Evolutionary conservation across 1,140 invertebrate genomes (phyloP), one percentile per base, ranked within the genome.

Genomic region (Penaeus indicus): DNA sequence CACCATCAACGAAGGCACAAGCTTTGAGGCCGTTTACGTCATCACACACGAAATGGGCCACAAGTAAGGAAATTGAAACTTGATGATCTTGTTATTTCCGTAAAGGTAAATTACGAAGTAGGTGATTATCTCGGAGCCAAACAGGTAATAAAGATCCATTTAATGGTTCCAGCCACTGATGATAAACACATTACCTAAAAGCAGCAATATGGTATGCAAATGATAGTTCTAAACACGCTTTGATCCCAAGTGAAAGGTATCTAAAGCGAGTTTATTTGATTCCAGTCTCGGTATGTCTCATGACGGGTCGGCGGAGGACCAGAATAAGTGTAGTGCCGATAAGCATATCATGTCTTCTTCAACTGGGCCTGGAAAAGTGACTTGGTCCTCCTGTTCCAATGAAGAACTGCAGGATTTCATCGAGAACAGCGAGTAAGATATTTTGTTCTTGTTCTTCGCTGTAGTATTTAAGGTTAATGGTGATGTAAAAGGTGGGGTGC

Each of bases 31-130:
- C 19, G 92, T 93, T 18, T 93, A 92, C 89, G 93, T 93, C 21
- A 93, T 93, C 42, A 92, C 92, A 61, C 93, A 93, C 86, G 93
- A 93, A 91, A 92, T 93, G 91, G 93, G 92, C 0, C 93, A 93
- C 88, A 93, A 92, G 93, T 93, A 85, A 89, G 89, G 54, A 18
- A 25, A 25, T 0, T 13, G 21, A 32, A 62, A 61, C 32, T 32
- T 32, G 32, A 32, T 0, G 32, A 32, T 32, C 32, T 32, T 32
- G 32, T 32, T 32, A 32, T 32, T 32, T 32, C 32, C 32, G 32
- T 32, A 32, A 32, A 32, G 32, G 32, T 32, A 32, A 42, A 42
- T 4, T 42, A 42, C 4, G 7, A 8, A 4, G 5, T 42, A 4
- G 38, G 38, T 42, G 38, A 1, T 8, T 42, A 42, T 42, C 38